Evolutionary conservation across 2,888 invertebrate genomes (phyloP).

Genomic region (Notodromas monacha): DNA sequence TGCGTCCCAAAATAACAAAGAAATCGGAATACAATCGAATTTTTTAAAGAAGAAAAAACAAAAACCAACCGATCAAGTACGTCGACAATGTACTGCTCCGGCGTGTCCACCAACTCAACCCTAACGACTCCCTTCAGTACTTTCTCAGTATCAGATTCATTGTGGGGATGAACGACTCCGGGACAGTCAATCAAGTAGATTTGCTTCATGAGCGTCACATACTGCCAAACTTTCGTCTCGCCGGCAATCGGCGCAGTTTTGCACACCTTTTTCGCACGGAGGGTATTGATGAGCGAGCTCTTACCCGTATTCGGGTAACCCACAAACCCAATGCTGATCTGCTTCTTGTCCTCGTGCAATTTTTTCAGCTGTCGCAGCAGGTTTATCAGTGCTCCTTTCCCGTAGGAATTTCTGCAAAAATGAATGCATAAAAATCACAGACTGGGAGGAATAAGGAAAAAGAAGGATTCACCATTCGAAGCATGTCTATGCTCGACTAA

Average conservation of each 20-base stretch:
- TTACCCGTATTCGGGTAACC: constrained; percentile 98
- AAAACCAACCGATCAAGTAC: constrained; percentile 58
- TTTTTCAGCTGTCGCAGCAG: constrained; percentile 77
- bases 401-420: constrained; percentile 95
- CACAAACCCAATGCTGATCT: constrained; percentile 93
- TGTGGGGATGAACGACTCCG: constrained; percentile 85
- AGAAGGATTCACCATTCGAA: too few relatives aligned
- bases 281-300: constrained; percentile 85
- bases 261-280: constrained; percentile 84
- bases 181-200: constrained; percentile 96
- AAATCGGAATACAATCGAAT: too few relatives aligned
- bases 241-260: constrained; percentile 95
- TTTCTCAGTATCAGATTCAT: constrained; percentile 53
- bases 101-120: constrained; percentile 66
- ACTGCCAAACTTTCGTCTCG: constrained; percentile 95
- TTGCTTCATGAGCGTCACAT: constrained; percentile 81
- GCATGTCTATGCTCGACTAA: too few relatives aligned
- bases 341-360: constrained; percentile 77
- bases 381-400: constrained; percentile 84
- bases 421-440: too few relatives aligned
- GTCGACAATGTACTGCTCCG: constrained; percentile 68
- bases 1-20: too few relatives aligned
- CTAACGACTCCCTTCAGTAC: constrained; percentile 91
- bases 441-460: too few relatives aligned
- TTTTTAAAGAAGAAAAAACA: too few relatives aligned